Evolutionary conservation across 2,888 invertebrate species (phyloP).

Genomic region (Uloborus plumipes): DNA sequence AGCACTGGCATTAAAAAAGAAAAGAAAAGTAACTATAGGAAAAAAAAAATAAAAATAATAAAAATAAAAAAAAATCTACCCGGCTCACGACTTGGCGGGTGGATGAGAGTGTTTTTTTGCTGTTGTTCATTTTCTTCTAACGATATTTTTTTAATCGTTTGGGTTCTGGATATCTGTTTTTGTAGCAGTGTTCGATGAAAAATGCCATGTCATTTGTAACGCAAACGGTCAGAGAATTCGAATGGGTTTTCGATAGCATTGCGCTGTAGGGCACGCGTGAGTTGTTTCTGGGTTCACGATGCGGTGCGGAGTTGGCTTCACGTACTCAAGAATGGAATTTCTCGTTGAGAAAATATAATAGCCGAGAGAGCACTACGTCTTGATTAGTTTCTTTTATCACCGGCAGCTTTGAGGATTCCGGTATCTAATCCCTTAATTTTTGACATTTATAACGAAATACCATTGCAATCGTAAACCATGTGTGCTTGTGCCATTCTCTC

Average conservation of each 20-base stretch:
- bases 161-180: constrained; percentile 59
- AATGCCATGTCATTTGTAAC: constrained; percentile 61
- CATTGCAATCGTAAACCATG: too few species aligned
- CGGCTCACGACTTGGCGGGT: constrained; percentile 61
- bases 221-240: constrained; percentile 49
- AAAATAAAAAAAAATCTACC: constrained; percentile 42
- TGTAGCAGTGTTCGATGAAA: constrained; percentile 62
- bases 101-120: constrained; percentile 37
- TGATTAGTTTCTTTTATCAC: constrained; percentile 45
- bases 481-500: too few species aligned
- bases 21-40: constrained; percentile 41
- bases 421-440: too few species aligned
- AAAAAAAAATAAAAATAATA: constrained; percentile 32
- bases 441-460: too few species aligned
- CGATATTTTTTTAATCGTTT: constrained; percentile 39
- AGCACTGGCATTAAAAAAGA: constrained; percentile 63
- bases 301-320: constrained; percentile 35
- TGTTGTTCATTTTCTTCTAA: constrained; percentile 24
- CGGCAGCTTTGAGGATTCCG: constrained; percentile 13
- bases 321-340: constrained; percentile 20
- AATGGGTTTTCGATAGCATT: constrained; percentile 39
- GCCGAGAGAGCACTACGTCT: constrained; percentile 25
- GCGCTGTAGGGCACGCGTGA: constrained; percentile 45
- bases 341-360: background rate
- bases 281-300: constrained; percentile 28